These are phyloP conservation scores for Nycticebus coucang DNA, from an alignment of 2,113 vertebrate species.

Conservation along the genomic window DNA sequence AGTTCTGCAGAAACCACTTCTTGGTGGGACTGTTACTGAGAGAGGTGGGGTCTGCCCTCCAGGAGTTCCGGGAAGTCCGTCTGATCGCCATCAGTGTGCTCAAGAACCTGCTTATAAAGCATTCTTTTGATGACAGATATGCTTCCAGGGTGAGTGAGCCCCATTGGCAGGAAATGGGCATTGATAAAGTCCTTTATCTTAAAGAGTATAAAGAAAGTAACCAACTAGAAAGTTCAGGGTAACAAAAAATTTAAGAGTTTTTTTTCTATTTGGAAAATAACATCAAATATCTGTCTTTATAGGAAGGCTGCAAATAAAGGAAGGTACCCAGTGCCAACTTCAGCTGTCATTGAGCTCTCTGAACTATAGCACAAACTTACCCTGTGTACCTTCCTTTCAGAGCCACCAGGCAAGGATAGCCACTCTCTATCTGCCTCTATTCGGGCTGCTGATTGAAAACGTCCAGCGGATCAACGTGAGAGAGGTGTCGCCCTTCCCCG, in stretches of 20 bases:
- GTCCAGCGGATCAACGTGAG: conserved; percentile 97
- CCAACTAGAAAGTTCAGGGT: not conserved
- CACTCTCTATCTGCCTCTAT: conserved; percentile 96
- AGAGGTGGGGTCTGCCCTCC: conserved; percentile 94
- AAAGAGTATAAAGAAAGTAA: not conserved
- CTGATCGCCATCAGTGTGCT: conserved; percentile 95
- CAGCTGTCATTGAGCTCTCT: too few relatives aligned
- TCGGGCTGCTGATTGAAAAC: conserved; percentile 97
- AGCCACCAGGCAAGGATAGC: conserved; percentile 96
- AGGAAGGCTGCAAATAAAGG: not conserved
- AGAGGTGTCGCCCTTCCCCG: conserved; percentile 91
- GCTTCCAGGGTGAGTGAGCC: conserved; percentile 89
- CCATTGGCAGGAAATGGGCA: accelerated
- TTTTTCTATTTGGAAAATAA: not conserved
- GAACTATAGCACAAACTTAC: not conserved
- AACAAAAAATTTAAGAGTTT: not conserved
- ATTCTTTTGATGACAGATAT: conserved; percentile 97
- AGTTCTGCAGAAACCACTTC: conserved; percentile 99
- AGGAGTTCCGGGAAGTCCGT: conserved; percentile 95
- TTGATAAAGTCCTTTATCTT: not conserved
- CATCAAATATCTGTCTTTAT: not conserved
- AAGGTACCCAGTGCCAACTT: not conserved
- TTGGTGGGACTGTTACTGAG: conserved; percentile 95
- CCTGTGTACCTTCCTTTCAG: conserved; percentile 83
- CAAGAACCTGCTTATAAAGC: conserved; percentile 98